These are phyloP conservation scores for Spodoptera exigua DNA, from an alignment of 2,888 invertebrate genomes.

Conservation along the genomic window DNA sequence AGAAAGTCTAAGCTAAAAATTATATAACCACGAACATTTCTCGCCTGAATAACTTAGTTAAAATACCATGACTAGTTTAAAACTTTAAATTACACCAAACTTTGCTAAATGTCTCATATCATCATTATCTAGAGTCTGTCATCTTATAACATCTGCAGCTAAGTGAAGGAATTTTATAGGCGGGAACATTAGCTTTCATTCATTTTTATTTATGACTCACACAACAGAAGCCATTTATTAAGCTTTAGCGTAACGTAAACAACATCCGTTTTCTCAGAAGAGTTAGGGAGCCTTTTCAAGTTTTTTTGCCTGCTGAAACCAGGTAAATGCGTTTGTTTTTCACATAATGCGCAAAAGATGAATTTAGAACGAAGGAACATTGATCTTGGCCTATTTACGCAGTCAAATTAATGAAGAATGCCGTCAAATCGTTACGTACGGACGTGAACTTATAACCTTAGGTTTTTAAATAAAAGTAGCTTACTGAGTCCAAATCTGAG, in stretches of 20 bases:
- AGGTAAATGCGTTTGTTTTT: constrained; percentile 39
- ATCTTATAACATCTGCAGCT: constrained; percentile 3
- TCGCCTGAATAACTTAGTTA: constrained; percentile 38
- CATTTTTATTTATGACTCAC: constrained; percentile 71
- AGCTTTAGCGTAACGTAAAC: constrained; percentile 62
- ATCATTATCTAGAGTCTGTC: background rate
- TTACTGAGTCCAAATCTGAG: constrained; percentile 95
- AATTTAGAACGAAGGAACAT: constrained; percentile 74
- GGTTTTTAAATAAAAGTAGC: constrained; percentile 73
- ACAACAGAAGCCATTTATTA: constrained; percentile 57
- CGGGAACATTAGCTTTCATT: constrained; percentile 59
- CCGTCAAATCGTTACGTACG: constrained; percentile 71
- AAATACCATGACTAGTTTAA: constrained; percentile 26
- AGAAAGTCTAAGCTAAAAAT: constrained; percentile 62
- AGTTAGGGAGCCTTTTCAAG: constrained; percentile 43
- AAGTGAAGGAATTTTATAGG: constrained; percentile 23
- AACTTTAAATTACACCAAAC: constrained; percentile 5
- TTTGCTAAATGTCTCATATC: constrained; percentile 7
- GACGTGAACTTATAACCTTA: constrained; percentile 71
- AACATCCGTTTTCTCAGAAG: constrained; percentile 55
- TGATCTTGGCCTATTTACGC: constrained; percentile 84
- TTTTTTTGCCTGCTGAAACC: constrained; percentile 24
- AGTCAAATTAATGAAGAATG: constrained; percentile 80
- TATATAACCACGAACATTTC: constrained; percentile 61
- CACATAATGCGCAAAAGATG: constrained; percentile 67